phyloP scores from a whole-genome alignment of 2,113 vertebrate genomes.

The Mesitornis unicolor region DNA sequence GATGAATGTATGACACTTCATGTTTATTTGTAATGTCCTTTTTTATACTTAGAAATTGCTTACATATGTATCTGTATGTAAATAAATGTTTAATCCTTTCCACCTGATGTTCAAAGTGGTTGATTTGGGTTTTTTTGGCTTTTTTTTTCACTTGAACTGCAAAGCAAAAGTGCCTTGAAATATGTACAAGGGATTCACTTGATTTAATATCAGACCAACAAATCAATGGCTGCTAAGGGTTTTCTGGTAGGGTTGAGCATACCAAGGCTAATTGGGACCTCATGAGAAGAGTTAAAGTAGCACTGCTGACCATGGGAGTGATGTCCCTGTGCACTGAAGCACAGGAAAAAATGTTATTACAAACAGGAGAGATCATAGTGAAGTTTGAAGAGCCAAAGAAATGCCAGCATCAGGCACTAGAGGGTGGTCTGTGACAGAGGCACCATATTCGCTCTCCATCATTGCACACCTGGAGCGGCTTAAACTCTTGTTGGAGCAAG shows the following conservation, averaged over 20 bases:
- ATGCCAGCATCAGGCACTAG: neutral
- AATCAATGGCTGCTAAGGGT: neutral
- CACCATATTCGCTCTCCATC: neutral
- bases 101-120: neutral
- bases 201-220: neutral
- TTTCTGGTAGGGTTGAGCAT: neutral
- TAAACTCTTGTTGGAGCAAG: neutral
- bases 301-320: neutral
- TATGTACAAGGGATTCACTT: neutral
- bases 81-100: conserved; percentile 76
- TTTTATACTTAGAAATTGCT: conserved; percentile 69
- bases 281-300: neutral
- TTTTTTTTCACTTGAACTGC: neutral
- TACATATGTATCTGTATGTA: conserved; percentile 71
- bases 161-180: neutral
- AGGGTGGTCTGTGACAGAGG: neutral
- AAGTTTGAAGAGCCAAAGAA: neutral
- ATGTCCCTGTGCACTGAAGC: neutral
- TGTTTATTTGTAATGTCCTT: conserved; percentile 68
- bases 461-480: neutral
- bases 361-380: fast-evolving
- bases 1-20: conserved; percentile 70
- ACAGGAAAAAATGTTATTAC: neutral
- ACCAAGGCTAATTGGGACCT: neutral
- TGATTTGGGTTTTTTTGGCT: neutral